Evolutionary conservation across 1,140 invertebrate genomes (phyloP), one percentile per base, ranked within the genome.

Genomic region (Drosophila erecta): DNA sequence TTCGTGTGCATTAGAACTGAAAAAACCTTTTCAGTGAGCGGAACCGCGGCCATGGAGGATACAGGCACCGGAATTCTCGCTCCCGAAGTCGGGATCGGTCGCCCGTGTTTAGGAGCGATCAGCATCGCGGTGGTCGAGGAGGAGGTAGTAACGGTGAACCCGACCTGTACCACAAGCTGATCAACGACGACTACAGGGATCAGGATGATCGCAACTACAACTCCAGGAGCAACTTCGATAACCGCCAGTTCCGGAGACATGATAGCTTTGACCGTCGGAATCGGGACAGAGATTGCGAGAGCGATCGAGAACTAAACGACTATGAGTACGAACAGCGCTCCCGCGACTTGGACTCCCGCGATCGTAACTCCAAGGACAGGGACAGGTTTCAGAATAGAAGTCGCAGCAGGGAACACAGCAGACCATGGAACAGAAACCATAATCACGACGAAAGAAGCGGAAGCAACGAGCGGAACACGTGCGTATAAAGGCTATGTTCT

Each of bases 131-230:
- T 37, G 58, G 79, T 54, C 60, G 78, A 8, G 58, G 77, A 30
- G 30, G 30, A 30, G 30, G 7, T 0, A 53, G 55, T 7, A 62
- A 65, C 22, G 81, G 49, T 3, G 86, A 92, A 20, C 75, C 79
- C 17, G 91, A 92, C 56, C 50, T 91, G 14, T 92, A 92, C 56
- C 74, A 81, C 17, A 87, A 85, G 33, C 41, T 92, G 15, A 92
- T 91, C 3, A 73, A 91, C 41, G 85, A 92, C 17, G 91, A 92
- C 50, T 89, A 90, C 49, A 72, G 79, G 12, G 85, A 30, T 30
- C 30, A 89, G 7, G 90, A 67, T 3, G 46, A 92, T 37, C 77
- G 81, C 38, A 76, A 59, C 7, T 81, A 87, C 33, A 75, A 75
- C 41, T 53, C 79, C 12, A 72, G 84, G 7, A 69, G 30, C 37